Base-by-base conservation (phyloP, 2,113 vertebrate genomes). In the Pavo muticus region DNA sequence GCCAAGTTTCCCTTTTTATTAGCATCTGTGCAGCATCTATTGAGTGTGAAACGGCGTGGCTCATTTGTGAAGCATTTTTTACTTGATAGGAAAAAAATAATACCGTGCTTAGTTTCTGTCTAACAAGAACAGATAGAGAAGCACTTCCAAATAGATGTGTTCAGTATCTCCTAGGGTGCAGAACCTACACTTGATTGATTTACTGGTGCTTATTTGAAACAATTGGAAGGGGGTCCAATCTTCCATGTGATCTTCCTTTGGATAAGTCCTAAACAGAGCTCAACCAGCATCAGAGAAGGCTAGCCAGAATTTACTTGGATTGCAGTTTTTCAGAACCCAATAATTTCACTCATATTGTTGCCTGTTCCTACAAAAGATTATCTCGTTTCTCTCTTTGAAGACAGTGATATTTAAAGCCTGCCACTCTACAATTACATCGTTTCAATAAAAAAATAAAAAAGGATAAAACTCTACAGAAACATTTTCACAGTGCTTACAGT, bases 131-230 rank as follows among this genome's bases (percentile, higher is more conserved):
- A 73, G 37, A 39, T 32, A 73, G 16, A 56, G 72, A 65, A 72
- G 60, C 12, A 57, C 84, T 96, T 84, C 37, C 63, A 39, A 67
- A 32, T 87, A 54, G 27, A 82, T 82, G 75, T 40, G 74, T 59
- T 50, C 32, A 76, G 8, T 85, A 88, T 70, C 92, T 93, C 48
- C 94, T 95, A 69, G 52, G 69, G 82, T 90, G 83, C 60, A 57
- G 84, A 77, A 84, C 25, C 77, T 82, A 61, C 52, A 23, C 40
- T 91, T 75, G 23, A 57, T 84, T 78, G 88, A 79, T 77, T 89
- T 84, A 8, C 13, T n/a, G 59, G 74, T 32, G 18, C 27, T 90
- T 91, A 64, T 39, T 52, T 84, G 50, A 88, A 94, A 23, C 19
- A 61, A 30, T 17, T 71, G 50, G 54, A 74, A 21, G n/a, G 35